Evolutionary conservation across 37 sponge, comb jelly and placozoan genomes (phyloP).

Genomic region (Eunapius fragilis): DNA sequence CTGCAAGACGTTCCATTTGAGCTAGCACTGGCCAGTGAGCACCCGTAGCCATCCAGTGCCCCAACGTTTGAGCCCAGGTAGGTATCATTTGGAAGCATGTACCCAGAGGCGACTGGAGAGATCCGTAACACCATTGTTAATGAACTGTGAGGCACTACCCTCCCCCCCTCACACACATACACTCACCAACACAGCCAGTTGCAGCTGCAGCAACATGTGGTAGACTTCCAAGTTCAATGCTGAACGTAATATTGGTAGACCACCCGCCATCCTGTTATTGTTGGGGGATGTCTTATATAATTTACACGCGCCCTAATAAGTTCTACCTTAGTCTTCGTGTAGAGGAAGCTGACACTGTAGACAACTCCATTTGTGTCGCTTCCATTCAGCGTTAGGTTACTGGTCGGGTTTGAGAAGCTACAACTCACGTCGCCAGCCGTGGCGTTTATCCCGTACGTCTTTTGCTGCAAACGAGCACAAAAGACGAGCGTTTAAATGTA

Average conservation of each 20-base stretch:
- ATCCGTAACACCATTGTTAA: not conserved
- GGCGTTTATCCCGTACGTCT: not conserved
- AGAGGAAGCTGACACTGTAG: not conserved
- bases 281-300: not conserved
- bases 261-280: not conserved
- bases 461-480: not conserved
- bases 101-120: not conserved
- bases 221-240: not conserved
- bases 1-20: not conserved
- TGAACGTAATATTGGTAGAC: not conserved
- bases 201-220: not conserved
- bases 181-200: not conserved
- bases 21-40: not conserved
- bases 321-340: not conserved
- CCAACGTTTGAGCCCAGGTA: not conserved
- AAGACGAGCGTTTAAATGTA: not conserved
- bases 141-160: no score
- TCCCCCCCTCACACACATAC: not conserved
- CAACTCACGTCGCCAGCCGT: not conserved
- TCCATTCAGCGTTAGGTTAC: not conserved
- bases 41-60: not conserved
- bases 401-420: not conserved
- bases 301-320: not conserved
- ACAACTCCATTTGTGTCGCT: not conserved
- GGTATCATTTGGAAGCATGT: not conserved